phyloP scores from a whole-genome alignment of 2,797 vertebrate genomes.

The Mus spretus region DNA sequence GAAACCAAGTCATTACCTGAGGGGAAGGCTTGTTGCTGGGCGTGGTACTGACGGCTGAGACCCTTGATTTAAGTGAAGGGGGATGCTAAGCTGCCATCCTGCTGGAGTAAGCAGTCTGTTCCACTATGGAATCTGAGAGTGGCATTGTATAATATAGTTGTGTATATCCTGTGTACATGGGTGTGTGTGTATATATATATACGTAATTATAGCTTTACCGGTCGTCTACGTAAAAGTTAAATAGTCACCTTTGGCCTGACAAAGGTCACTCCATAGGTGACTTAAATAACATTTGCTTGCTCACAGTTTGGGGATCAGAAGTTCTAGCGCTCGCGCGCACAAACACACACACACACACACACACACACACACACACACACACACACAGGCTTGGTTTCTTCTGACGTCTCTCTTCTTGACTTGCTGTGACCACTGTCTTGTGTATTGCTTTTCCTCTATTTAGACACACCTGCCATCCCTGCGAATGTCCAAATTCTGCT shows the following conservation, averaged over 20 bases:
- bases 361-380: no score
- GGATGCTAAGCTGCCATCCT: no score
- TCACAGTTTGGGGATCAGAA: neutral
- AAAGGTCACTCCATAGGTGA: neutral
- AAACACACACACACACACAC: neutral
- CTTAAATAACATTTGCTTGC: neutral
- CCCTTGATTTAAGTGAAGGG: neutral
- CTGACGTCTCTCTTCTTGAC: neutral
- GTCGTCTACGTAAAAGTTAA: neutral
- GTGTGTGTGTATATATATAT: neutral
- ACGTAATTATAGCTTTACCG: neutral
- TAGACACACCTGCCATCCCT: neutral
- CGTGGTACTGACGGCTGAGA: neutral
- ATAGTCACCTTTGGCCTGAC: neutral
- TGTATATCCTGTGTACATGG: neutral
- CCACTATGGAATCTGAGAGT: neutral
- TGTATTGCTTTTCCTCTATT: neutral
- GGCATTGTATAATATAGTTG: neutral
- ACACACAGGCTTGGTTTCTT: neutral
- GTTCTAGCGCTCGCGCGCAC: neutral
- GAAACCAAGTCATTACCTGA: rapidly evolving
- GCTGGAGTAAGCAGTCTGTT: neutral
- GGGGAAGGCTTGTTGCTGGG: neutral
- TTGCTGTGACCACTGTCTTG: neutral
- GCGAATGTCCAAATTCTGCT: neutral